Base-by-base conservation (phyloP, 92 coral and sea anemone species). In the Bergia sp. region DNA sequence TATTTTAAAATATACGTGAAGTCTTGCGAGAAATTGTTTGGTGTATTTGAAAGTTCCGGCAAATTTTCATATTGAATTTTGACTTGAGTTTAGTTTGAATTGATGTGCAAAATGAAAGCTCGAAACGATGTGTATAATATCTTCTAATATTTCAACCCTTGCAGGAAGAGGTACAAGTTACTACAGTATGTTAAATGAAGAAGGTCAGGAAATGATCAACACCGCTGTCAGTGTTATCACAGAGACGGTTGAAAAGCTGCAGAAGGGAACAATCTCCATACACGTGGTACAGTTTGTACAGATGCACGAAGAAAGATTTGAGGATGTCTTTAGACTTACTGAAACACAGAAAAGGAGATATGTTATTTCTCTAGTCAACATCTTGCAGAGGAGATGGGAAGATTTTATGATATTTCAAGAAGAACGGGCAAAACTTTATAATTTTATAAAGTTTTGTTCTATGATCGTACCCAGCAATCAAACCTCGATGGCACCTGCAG, bases 391-490 rank as follows among this genome's bases (percentile, higher is more conserved):
- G 83, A 49, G 83, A 57, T 37, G 40, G 20, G n/a, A 79, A 37
- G 65, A 79, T 53, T 29, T 9, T 37, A 23, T 79, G 67, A 37
- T 57, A 4, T 79, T 79, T 79, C 65, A 79, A 37, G 83, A 79
- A 57, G 58, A 49, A 53, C 64, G 23, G 15, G 83, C 18, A 79
- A 79, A 79, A 38, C 67, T 79, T 79, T 67, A 79, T 79, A 79
- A 12, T 29, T 53, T 79, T 42, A 79, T 79, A 29, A 79, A 49
- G 10, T 49, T 57, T 29, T 79, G 83, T 23, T 49, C 65, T 18
- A 45, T 79, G 83, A 37, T 79, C 37, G 9, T 18, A n/a, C 66
- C 67, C 43, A 49, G 69, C 67, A 49, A 29, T 49, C 67, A 49
- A 37, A 49, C 82, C 4, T 50, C 82, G 7, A 6, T 5, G 43